phyloP scores from a whole-genome alignment of 2,113 vertebrate species.

The Oncorhynchus kisutch region DNA sequence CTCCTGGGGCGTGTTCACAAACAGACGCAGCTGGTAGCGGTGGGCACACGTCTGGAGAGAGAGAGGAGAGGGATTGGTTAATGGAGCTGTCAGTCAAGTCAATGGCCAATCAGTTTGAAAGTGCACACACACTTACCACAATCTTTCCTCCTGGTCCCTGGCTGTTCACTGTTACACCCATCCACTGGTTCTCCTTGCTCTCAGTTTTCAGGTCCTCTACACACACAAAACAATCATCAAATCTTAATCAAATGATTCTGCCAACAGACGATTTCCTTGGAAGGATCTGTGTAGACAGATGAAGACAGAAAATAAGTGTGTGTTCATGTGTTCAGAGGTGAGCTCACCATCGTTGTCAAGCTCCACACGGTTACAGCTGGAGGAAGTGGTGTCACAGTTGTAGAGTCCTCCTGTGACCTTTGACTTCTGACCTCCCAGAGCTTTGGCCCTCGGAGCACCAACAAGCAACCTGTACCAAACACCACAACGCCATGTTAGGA shows the following conservation, averaged over 20 bases:
- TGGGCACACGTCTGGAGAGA: constrained; percentile 87
- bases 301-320: no score
- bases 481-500: constrained; percentile 18
- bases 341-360: constrained; percentile 88
- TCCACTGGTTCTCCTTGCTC: constrained; percentile 96
- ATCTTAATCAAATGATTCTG: no score
- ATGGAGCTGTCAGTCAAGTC: background rate
- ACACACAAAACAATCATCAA: background rate
- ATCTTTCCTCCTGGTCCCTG: constrained; percentile 95
- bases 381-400: constrained; percentile 79
- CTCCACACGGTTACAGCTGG: constrained; percentile 72
- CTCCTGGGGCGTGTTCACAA: constrained; percentile 73
- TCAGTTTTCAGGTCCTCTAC: constrained; percentile 76
- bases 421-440: constrained; percentile 74
- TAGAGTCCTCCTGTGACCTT: constrained; percentile 87
- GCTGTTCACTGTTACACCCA: constrained; percentile 94
- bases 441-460: constrained; percentile 85
- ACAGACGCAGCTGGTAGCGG: constrained; percentile 84
- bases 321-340: background rate
- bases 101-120: background rate
- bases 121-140: constrained; percentile 79
- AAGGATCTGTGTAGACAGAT: no score
- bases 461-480: constrained; percentile 82
- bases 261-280: no score
- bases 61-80: background rate